Base-by-base conservation (phyloP, 2,797 vertebrate species). In the Paratrypauchen microcephalus region DNA sequence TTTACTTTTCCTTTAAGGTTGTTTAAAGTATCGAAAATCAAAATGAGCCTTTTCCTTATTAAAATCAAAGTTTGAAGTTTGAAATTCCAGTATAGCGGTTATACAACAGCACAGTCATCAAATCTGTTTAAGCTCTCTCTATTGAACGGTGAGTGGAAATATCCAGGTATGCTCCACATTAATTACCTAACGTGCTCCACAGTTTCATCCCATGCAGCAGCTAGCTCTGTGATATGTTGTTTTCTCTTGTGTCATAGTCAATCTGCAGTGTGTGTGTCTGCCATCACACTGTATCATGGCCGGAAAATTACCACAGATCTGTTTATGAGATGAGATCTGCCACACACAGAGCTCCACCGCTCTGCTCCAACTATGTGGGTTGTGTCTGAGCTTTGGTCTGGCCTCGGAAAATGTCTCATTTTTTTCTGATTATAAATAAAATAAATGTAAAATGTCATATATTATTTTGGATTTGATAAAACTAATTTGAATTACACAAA, bases 81-180 rank as follows among this genome's bases (percentile, higher is more conserved):
- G 41, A 45, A 45, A 15, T 45, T 15, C 16, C 15, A 45, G 41
- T 16, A 15, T 15, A 0, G 3, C 5, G 41, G 16, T 13, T 4
- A 15, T 13, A 4, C 41, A 15, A 45, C 41, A 45, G 11, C 41
- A 4, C 39, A 41, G 39, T 45, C 41, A 45, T 77, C 63, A 41
- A 26, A 50, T 66, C 60, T 41, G 48, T 62, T 52, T 68, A 30
- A 50, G 26, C n/a, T 63, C 45, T 32, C 18, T 66, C 12, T 69
- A 19, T 24, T 74, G 21, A 56, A 11, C 4, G 54, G 5, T 41
- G 30, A 74, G 52, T 78, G 71, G 70, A 83, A 73, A 72, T 69
- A 72, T 39, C 36, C 64, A 65, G 0, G n/a, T 15, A 5, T 67
- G 66, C 66, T 68, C 26, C 41, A 65, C 47, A 67, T 13, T 6